Evolutionary conservation across 1,140 invertebrate genomes (phyloP).

Genomic region (Berghia stephanieae): DNA sequence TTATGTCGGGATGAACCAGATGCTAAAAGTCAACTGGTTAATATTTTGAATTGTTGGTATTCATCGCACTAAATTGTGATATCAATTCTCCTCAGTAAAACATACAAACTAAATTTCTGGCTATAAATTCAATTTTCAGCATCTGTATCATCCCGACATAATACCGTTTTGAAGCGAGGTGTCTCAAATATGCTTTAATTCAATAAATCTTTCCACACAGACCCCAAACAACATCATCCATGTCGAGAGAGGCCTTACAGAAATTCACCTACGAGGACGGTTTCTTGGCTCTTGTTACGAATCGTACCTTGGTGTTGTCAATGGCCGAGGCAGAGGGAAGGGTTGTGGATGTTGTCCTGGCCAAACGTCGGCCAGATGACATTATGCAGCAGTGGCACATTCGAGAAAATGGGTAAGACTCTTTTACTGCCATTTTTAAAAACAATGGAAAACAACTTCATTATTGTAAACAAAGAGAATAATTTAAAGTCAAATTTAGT

Average conservation of each 20-base stretch:
- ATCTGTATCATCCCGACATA: too few species aligned
- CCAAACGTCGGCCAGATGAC: conserved; percentile 60
- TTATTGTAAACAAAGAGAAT: too few species aligned
- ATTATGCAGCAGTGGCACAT: conserved; percentile 63
- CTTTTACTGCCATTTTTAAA: background rate
- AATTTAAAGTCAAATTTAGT: too few species aligned
- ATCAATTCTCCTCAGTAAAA: too few species aligned
- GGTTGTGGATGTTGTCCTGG: conserved; percentile 55
- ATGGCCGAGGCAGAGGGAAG: conserved; percentile 54
- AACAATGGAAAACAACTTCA: background rate
- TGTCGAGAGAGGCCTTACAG: conserved; percentile 55
- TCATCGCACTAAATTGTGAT: too few species aligned
- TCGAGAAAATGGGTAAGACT: conserved; percentile 57
- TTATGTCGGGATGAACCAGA: too few species aligned
- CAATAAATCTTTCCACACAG: conserved; percentile 37
- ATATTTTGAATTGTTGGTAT: too few species aligned
- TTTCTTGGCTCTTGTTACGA: conserved; percentile 54
- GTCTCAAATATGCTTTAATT: too few species aligned
- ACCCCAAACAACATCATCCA: conserved; percentile 45
- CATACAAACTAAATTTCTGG: too few species aligned
- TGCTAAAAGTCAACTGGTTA: too few species aligned
- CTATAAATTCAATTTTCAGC: too few species aligned
- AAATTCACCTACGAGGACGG: conserved; percentile 62
- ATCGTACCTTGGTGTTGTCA: conserved; percentile 57
- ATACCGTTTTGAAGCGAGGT: too few species aligned